These are phyloP conservation scores for Phania funesta DNA, from an alignment of 2,888 invertebrate genomes.

Conservation along the genomic window DNA sequence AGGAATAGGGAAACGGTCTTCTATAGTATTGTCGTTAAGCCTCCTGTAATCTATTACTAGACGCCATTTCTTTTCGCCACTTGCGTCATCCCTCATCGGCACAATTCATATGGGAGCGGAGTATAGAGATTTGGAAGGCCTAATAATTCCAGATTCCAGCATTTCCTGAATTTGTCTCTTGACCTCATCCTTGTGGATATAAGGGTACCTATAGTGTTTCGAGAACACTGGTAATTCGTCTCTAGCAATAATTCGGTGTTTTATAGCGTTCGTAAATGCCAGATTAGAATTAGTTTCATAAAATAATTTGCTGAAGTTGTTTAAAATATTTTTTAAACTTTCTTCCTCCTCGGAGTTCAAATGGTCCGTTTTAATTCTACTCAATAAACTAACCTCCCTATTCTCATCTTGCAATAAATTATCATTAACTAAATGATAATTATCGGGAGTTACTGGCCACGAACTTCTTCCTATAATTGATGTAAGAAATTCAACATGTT, in stretches of 20 bases:
- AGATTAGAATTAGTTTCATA: constrained; percentile 35
- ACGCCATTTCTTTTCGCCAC: constrained; percentile 27
- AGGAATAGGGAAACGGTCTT: constrained; percentile 17
- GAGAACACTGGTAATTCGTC: constrained; percentile 45
- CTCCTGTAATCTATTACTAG: constrained; percentile 31
- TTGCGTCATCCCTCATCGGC: constrained; percentile 25
- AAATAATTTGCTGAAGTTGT: background rate
- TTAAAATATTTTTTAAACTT: background rate
- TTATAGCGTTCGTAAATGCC: constrained; percentile 51
- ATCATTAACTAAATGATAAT: constrained; percentile 14
- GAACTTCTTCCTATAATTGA: background rate
- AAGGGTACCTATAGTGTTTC: constrained; percentile 51
- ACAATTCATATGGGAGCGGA: too few species aligned
- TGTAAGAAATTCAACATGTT: constrained; percentile 5
- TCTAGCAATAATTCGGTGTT: constrained; percentile 44
- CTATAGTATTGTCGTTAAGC: constrained; percentile 18
- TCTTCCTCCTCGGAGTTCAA: constrained; percentile 10
- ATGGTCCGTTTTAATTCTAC: constrained; percentile 3
- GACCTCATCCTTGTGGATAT: constrained; percentile 44
- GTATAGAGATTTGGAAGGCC: constrained; percentile 18
- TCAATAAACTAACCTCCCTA: background rate
- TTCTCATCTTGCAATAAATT: background rate
- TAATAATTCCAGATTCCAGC: constrained; percentile 6
- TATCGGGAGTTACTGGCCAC: constrained; percentile 12
- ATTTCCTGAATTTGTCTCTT: constrained; percentile 28